Percentiles rank a stretch among this genome's conserved stretches.
These are phyloP conservation scores for Aphelenchoides avenae DNA, from an alignment of 1,140 invertebrate species.

Conservation along the genomic window DNA sequence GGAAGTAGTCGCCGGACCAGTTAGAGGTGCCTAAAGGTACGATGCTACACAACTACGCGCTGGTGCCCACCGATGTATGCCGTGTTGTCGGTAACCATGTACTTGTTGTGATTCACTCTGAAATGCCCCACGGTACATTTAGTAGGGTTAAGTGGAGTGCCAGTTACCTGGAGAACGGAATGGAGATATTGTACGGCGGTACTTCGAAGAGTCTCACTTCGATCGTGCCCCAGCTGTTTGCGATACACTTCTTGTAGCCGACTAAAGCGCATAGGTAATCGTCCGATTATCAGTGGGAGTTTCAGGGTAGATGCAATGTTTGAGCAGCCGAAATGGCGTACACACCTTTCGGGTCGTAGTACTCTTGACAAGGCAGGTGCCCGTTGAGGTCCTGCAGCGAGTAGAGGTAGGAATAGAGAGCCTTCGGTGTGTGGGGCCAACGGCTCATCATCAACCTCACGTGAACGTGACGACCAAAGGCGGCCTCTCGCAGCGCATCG, in stretches of 20 bases:
- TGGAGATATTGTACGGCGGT: constrained; percentile 17
- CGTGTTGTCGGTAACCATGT: constrained; percentile 88
- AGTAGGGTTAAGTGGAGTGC: not conserved
- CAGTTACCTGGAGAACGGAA: constrained; percentile 20
- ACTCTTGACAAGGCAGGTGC: constrained; percentile 32
- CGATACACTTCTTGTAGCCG: constrained; percentile 13
- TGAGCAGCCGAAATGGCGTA: not conserved
- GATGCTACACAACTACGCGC: not conserved
- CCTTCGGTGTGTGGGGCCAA: constrained; percentile 78
- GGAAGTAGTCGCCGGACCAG: constrained; percentile 94
- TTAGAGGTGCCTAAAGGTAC: constrained; percentile 76
- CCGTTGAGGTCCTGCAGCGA: constrained; percentile 71
- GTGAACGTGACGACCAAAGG: constrained; percentile 70
- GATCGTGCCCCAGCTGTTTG: constrained; percentile 16
- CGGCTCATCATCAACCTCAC: constrained; percentile 76
- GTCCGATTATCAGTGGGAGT: too few species aligned
- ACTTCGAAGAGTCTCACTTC: constrained; percentile 27
- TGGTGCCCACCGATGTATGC: constrained; percentile 74
- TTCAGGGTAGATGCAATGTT: too few species aligned
- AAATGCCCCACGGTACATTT: constrained; percentile 1
- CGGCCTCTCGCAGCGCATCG: constrained; percentile 74
- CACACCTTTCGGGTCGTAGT: constrained; percentile 5
- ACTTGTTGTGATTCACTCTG: constrained; percentile 98
- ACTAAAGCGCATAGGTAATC: constrained; percentile 9
- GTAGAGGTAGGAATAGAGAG: constrained; percentile 72